Conservation (phyloP, 2,888 invertebrate species). For the Geophilus truncorum region DNA sequence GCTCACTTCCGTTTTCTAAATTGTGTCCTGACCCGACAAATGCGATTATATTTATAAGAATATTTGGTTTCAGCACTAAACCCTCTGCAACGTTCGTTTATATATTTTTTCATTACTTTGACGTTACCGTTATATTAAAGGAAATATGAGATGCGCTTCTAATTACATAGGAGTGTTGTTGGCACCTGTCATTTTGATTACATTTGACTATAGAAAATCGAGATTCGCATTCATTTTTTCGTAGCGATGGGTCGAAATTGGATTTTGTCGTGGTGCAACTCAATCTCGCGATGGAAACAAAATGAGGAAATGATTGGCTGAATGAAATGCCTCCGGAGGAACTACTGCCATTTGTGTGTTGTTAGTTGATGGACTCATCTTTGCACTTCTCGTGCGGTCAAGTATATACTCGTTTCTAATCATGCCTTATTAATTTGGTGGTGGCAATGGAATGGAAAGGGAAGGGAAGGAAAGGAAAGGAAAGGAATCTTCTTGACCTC, state of each 20-base stretch:
- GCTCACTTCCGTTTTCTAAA: not conserved
- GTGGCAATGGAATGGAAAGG: too few species aligned
- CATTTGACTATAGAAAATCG: not conserved
- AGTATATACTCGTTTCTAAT: too few species aligned
- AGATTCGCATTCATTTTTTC: not conserved
- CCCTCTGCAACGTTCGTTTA: not conserved
- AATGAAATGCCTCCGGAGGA: not conserved
- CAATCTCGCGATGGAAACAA: not conserved
- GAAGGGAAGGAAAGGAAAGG: too few species aligned
- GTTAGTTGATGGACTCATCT: not conserved
- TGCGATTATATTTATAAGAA: not conserved
- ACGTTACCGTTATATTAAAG: not conserved
- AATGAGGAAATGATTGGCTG: not conserved
- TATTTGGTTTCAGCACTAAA: not conserved
- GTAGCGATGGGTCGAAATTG: not conserved
- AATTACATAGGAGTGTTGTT: not conserved
- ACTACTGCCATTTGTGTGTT: not conserved
- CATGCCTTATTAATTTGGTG: too few species aligned
- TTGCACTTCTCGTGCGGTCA: not conserved
- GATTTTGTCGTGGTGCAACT: not conserved
- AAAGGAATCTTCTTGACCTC: too few species aligned
- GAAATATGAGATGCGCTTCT: too few species aligned
- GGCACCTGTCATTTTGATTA: slow-evolving; percentile 5
- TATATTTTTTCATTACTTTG: not conserved
- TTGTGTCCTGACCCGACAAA: not conserved